A percentile compares a stretch with the other conserved stretches of the same genome.
These are phyloP conservation scores for Mamestra brassicae DNA, from an alignment of 2,888 invertebrate genomes.

Conservation along the genomic window DNA sequence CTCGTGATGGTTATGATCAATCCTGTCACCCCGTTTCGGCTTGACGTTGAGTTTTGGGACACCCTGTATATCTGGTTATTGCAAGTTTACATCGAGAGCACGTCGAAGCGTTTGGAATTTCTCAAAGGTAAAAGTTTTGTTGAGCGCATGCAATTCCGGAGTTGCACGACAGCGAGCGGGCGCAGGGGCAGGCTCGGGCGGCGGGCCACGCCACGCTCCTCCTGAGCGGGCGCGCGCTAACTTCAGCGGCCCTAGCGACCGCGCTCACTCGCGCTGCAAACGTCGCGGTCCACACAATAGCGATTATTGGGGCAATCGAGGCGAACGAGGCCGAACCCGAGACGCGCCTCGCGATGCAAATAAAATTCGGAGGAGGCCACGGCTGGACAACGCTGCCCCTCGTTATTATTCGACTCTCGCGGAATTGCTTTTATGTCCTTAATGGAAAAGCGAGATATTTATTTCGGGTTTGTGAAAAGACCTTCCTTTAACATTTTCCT, in stretches of 20 bases:
- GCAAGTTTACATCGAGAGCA: constrained; percentile 82
- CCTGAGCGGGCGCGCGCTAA: constrained; percentile 59
- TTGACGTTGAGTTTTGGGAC: too few relatives aligned
- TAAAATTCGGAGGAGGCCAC: constrained; percentile 86
- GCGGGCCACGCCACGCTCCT: constrained; percentile 11
- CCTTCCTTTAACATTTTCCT: constrained; percentile 83
- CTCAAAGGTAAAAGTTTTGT: constrained; percentile 87
- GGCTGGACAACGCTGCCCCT: constrained; percentile 88
- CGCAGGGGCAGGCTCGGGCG: constrained; percentile 46
- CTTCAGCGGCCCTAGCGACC: constrained; percentile 51
- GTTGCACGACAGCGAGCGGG: constrained; percentile 78
- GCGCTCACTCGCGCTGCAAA: constrained; percentile 64
- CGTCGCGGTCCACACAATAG: constrained; percentile 79
- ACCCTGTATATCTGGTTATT: constrained; percentile 83
- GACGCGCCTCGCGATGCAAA: constrained; percentile 87
- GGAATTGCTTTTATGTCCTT: constrained; percentile 89
- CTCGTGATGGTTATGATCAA: too few relatives aligned
- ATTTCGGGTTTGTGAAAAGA: constrained; percentile 85
- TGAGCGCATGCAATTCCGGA: constrained; percentile 85
- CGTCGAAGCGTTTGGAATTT: constrained; percentile 83
- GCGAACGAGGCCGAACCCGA: constrained; percentile 75
- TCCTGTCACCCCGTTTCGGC: too few relatives aligned
- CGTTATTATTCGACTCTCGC: constrained; percentile 90
- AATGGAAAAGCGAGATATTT: constrained; percentile 90
- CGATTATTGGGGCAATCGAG: constrained; percentile 88